phyloP scores from a whole-genome alignment of 2,888 invertebrate species.

The Synanthedon vespiformis region DNA sequence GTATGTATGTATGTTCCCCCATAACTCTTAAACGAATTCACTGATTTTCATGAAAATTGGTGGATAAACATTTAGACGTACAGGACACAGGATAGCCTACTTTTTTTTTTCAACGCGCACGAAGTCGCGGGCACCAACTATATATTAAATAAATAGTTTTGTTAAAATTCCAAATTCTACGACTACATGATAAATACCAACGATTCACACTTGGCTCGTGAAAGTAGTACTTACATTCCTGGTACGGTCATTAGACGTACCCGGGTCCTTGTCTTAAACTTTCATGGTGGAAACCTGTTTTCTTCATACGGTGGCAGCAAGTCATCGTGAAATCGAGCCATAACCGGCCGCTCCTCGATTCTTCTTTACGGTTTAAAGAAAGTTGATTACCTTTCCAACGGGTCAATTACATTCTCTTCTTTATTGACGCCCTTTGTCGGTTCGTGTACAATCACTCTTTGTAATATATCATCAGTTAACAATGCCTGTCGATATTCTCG shows the following conservation, averaged over 20 bases:
- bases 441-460: background rate
- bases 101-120: too few species aligned
- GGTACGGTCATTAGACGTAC: slow-evolving; percentile 41
- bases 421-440: slow-evolving; percentile 2
- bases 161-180: background rate
- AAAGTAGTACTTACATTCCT: slow-evolving; percentile 39
- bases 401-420: slow-evolving; percentile 20
- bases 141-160: too few species aligned
- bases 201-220: slow-evolving; percentile 8
- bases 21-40: too few species aligned
- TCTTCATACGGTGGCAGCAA: slow-evolving; percentile 21
- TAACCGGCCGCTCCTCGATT: slow-evolving; percentile 29
- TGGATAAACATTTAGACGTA: too few species aligned
- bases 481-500: background rate
- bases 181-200: slow-evolving; percentile 1
- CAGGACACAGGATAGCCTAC: too few species aligned
- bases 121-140: too few species aligned
- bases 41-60: too few species aligned
- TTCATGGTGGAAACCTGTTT: slow-evolving; percentile 43
- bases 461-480: background rate
- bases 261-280: slow-evolving; percentile 25
- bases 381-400: slow-evolving; percentile 41
- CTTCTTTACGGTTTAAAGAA: slow-evolving; percentile 28
- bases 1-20: too few species aligned
- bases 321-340: slow-evolving; percentile 59